phyloP scores from a whole-genome alignment of 2,888 invertebrate genomes.

The Tenthredo livida region DNA sequence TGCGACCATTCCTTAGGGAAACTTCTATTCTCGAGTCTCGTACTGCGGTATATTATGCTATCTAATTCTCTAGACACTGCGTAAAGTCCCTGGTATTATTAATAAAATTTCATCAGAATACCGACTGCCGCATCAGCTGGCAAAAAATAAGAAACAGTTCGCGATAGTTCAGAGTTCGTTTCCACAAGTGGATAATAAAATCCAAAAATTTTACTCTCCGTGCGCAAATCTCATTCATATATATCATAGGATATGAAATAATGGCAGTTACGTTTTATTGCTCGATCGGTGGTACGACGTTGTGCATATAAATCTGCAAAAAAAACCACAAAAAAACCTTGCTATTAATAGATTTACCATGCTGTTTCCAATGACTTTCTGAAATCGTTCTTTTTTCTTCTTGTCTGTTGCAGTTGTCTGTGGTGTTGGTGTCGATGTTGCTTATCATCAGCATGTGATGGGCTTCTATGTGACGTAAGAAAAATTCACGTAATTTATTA shows the following conservation, averaged over 20 bases:
- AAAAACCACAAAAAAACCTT: not conserved
- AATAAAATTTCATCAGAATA: not conserved
- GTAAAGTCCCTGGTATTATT: not conserved
- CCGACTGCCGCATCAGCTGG: not conserved
- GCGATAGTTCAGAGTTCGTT: not conserved
- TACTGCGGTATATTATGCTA: constrained; percentile 16
- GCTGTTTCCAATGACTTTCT: not conserved
- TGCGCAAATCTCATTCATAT: not conserved
- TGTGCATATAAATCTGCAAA: not conserved
- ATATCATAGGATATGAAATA: not conserved
- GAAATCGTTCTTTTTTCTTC: constrained; percentile 10
- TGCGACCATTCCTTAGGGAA: not conserved
- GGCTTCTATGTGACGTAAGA: constrained; percentile 84
- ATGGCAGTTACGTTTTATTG: not conserved
- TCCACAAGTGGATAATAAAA: not conserved
- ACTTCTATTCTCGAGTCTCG: not conserved
- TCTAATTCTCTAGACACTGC: constrained; percentile 13
- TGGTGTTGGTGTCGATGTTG: constrained; percentile 84
- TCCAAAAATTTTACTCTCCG: not conserved
- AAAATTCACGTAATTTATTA: constrained; percentile 35
- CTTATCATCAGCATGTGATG: constrained; percentile 81
- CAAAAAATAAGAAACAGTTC: not conserved
- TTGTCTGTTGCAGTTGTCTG: constrained; percentile 80
- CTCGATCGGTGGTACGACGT: not conserved
- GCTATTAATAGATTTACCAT: not conserved